Evolutionary conservation across 1,140 invertebrate species (phyloP), one percentile per base, ranked within the genome.

Genomic region (Fopius arisanus): DNA sequence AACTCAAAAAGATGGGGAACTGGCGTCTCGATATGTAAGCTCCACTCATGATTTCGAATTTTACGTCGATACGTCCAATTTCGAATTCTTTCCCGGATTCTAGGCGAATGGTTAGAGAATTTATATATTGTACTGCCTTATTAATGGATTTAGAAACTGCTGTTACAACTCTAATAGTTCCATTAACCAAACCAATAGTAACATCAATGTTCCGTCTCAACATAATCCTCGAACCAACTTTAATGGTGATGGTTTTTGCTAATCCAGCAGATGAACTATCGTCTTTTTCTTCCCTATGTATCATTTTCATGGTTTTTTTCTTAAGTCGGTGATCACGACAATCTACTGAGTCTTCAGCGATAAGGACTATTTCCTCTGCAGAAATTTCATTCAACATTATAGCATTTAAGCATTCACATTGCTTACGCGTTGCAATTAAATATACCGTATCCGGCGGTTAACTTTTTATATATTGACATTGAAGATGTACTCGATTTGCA

Each of bases 1-100:
- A n/a, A n/a, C n/a, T 77, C 28, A 70, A 31, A 33, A 41, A 48
- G 29, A 79, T 43, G 16, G 75, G 63, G 72, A 79, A 78, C n/a
- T 73, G 72, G 70, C 74, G 73, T 51, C 68, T 23, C 21, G 75
- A 71, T 2, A 81, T 65, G 67, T 26, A 79, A 3, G 72, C 74
- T 70, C 66, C 68, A 67, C 73, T 63, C 43, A 77, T 67, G 16
- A 81, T 26, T 68, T 76, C 40, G 73, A 81, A 81, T 65, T 78
- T 79, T 26, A 73, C 54, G 67, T 77, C 75, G 12, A 76, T 66
- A n/a, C 67, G 67, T 65, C 77, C 72, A 41, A 83, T 62, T 23
- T 63, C 71, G 68, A 68, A 68, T 70, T 67, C 63, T 51, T 48
- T 26, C 0, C 43, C 28, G 23, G 9, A 9, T 23, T 59, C 16